A percentile compares a stretch with the other conserved stretches of the same genome.
These are phyloP conservation scores for Alviniconcha strummeri DNA, from an alignment of 2,888 invertebrate genomes.

Conservation along the genomic window DNA sequence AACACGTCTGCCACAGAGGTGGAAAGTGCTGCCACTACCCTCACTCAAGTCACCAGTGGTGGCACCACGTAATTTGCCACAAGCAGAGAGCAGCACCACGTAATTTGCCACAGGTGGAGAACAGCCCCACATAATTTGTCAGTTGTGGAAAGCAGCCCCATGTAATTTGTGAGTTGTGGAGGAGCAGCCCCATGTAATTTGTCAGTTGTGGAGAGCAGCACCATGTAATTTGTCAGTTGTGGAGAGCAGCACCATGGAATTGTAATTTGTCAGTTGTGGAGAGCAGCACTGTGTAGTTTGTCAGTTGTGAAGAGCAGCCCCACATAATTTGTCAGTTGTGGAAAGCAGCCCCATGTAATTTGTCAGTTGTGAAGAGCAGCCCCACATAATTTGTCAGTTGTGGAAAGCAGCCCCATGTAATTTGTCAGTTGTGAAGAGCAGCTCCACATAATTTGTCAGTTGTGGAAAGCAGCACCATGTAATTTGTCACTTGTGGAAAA, in stretches of 20 bases:
- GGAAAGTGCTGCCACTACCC: slow-evolving; percentile 64
- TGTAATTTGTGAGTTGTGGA: background rate
- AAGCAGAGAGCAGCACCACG: background rate
- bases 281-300: background rate
- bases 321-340: background rate
- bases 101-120: background rate
- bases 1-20: slow-evolving; percentile 53
- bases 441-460: background rate
- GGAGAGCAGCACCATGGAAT: background rate
- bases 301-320: background rate
- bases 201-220: background rate
- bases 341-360: background rate
- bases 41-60: slow-evolving; percentile 56
- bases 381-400: background rate
- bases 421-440: background rate
- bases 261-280: background rate
- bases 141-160: background rate
- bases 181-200: background rate
- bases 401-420: background rate
- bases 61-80: background rate
- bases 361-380: background rate
- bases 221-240: background rate
- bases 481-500: background rate
- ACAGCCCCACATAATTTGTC: background rate
- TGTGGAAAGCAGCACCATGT: background rate